phyloP scores from a whole-genome alignment of 2,113 vertebrate genomes.

The Phalacrocorax carbo region DNA sequence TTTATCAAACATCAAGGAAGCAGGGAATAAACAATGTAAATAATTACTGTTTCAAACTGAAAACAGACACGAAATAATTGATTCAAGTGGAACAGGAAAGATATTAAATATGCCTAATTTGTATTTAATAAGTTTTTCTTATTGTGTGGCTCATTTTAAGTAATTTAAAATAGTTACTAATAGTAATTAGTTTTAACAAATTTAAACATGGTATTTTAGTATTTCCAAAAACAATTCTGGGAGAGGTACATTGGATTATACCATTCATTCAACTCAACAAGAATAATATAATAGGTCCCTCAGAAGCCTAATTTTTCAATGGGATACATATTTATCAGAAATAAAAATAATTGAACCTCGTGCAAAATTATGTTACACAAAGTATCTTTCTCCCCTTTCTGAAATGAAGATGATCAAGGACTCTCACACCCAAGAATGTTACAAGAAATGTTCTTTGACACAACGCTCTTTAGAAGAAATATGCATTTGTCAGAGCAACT shows the following conservation, averaged over 20 bases:
- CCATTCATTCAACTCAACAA: neutral
- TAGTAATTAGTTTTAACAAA: neutral
- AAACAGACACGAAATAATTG: neutral
- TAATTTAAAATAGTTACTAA: neutral
- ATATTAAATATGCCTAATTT: neutral
- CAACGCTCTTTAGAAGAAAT: neutral
- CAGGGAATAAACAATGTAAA: neutral
- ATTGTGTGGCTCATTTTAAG: neutral
- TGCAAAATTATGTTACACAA: slow-evolving; percentile 1
- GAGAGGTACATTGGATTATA: neutral
- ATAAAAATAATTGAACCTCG: neutral
- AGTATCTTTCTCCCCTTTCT: neutral
- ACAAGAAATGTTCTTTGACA: slow-evolving; percentile 21
- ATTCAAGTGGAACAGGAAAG: neutral
- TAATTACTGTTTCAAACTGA: neutral
- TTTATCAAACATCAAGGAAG: neutral
- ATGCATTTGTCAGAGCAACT: neutral
- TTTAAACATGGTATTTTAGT: neutral
- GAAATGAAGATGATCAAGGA: neutral
- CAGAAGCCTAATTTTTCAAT: neutral
- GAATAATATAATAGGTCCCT: neutral
- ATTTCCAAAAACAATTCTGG: neutral
- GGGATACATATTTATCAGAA: neutral
- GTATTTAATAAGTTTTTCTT: neutral
- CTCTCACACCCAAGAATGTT: neutral